These are phyloP conservation scores for Eptatretus burgeri DNA, from an alignment of 2,113 vertebrate genomes.

Conservation along the genomic window DNA sequence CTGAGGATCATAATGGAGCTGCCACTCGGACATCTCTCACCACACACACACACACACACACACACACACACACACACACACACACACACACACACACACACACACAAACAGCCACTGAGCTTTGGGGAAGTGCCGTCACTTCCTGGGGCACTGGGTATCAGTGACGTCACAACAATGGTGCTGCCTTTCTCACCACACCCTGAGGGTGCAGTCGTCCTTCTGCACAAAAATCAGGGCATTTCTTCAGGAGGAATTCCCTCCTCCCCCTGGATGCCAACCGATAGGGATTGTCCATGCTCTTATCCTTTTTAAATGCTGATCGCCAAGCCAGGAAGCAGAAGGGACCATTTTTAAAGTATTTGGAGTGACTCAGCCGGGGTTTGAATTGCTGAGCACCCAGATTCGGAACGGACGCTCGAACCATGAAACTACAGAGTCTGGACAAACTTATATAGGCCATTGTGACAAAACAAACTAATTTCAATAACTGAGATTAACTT, in stretches of 20 bases:
- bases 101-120: not conserved
- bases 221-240: not conserved
- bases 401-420: too few relatives aligned
- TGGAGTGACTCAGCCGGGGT: too few relatives aligned
- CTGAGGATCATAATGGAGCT: not conserved
- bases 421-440: too few relatives aligned
- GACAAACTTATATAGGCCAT: too few relatives aligned
- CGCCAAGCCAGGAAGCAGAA: too few relatives aligned
- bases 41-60: not conserved
- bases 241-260: not conserved
- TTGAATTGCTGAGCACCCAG: too few relatives aligned
- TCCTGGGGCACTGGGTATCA: not conserved
- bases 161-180: not conserved
- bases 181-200: not conserved
- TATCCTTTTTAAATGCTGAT: too few relatives aligned
- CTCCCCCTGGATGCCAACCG: not conserved
- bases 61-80: not conserved
- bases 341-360: too few relatives aligned
- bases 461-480: too few relatives aligned
- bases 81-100: not conserved
- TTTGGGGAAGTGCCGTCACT: not conserved
- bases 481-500: too few relatives aligned
- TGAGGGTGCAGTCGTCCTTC: not conserved
- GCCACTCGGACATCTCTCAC: not conserved
- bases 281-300: not conserved